These are phyloP conservation scores for Diachrysia chrysitis DNA, from an alignment of 2,888 invertebrate genomes.

Conservation along the genomic window DNA sequence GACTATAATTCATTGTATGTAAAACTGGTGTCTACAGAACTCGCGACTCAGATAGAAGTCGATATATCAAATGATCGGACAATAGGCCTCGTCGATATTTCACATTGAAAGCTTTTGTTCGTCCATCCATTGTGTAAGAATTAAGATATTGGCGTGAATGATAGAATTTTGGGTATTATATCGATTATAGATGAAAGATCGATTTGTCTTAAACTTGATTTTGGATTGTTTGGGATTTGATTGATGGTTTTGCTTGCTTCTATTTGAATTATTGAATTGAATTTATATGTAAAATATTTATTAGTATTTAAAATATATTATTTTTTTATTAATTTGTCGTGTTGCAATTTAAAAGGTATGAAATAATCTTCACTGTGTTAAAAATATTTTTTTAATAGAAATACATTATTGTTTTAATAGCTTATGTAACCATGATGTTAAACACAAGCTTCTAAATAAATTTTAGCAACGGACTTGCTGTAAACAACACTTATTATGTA, in stretches of 20 bases:
- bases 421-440: too few relatives aligned
- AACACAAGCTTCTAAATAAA: too few relatives aligned
- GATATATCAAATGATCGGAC: constrained; percentile 71
- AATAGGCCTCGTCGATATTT: constrained; percentile 71
- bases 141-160: constrained; percentile 63
- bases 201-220: constrained; percentile 17
- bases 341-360: too few relatives aligned
- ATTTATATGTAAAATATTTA: constrained; percentile 4
- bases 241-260: constrained; percentile 28
- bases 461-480: too few relatives aligned
- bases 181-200: constrained; percentile 37
- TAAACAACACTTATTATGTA: too few relatives aligned
- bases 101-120: constrained; percentile 67
- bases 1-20: constrained; percentile 59
- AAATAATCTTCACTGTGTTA: too few relatives aligned
- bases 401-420: too few relatives aligned
- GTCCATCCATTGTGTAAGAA: constrained; percentile 63
- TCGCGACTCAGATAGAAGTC: constrained; percentile 57
- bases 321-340: too few relatives aligned
- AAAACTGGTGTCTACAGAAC: constrained; percentile 58
- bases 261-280: constrained; percentile 9
- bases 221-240: constrained; percentile 21
- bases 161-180: constrained; percentile 51
- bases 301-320: not conserved
- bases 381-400: too few relatives aligned